Evolutionary conservation across 2,113 vertebrate genomes (phyloP), one percentile per base, ranked within the genome.

Genomic region (Charina bottae): DNA sequence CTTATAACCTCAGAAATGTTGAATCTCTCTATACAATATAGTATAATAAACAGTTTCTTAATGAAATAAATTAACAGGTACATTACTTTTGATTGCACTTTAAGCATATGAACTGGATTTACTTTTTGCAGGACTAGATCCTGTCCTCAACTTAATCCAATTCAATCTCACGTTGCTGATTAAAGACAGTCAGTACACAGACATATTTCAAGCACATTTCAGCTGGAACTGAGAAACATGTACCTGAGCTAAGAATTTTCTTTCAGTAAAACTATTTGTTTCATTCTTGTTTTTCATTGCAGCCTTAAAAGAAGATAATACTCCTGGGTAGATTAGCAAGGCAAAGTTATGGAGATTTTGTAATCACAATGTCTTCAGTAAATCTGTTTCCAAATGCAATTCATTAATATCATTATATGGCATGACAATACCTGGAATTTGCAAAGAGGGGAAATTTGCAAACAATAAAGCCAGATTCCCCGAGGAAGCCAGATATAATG

Each of bases 401-500:
- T 96, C 1, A 24, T 95, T 96, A 97, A 96, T 68, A 93, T 83
- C 28, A 83, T 95, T 95, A 92, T 93, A 72, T 89, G 92, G 93
- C 33, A 90, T 92, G 93, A 96, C 92, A 93, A 94, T 85, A 90
- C 92, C 93, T 94, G 83, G 91, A 93, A 56, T 49, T 49, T 49
- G 49, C 49, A 49, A 49, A 49, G 19, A 15, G 93, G 93, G 90
- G 42, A 92, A 95, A 93, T 89, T 83, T 58, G 78, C 96, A 90
- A 96, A 94, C 6, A 78, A 93, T 83, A 91, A 95, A 96, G 89
- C 49, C 83, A 90, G 91, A 84, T 49, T 91, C 96, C 85, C 93
- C 85, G 89, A 89, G 93, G 83, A 19, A 92, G 84, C 88, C 89
- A 94, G 93, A 97, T 95, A 96, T 96, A 97, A 97, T 88, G 93